Evolutionary conservation across 2,797 vertebrate genomes (phyloP).

Genomic region (Urophycis tenuis): DNA sequence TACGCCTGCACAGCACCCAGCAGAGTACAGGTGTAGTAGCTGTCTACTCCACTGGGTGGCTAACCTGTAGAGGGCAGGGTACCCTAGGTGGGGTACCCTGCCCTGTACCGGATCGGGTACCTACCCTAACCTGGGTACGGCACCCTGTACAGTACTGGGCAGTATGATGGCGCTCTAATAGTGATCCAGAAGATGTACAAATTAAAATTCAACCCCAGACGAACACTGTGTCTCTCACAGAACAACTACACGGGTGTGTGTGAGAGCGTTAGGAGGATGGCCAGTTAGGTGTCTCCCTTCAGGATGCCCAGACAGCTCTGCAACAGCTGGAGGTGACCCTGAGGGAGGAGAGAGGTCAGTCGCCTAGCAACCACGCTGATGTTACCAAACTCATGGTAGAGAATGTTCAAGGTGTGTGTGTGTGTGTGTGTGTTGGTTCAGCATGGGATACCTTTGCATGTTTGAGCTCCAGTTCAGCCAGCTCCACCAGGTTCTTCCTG

Average conservation of each 20-base stretch:
- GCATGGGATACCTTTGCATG: conserved; percentile 88
- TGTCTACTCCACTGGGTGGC: not conserved
- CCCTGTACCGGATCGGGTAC: not conserved
- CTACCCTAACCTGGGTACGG: too few species aligned
- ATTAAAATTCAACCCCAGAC: not conserved
- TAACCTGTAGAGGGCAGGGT: not conserved
- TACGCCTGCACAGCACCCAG: not conserved
- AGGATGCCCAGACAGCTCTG: conserved; percentile 93
- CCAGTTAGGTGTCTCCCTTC: conserved; percentile 89
- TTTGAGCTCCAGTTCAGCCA: conserved; percentile 97
- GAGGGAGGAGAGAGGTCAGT: conserved; percentile 34
- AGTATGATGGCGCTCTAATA: not conserved
- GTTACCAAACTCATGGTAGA: not conserved
- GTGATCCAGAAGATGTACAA: not conserved
- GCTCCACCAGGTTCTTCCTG: conserved; percentile 97
- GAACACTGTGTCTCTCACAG: not conserved
- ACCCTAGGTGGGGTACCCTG: too few species aligned
- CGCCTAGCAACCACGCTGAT: not conserved
- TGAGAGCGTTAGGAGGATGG: conserved; percentile 51
- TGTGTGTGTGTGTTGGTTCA: too few species aligned
- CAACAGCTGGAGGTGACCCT: conserved; percentile 95
- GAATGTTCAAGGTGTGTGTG: too few species aligned
- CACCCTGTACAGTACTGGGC: not conserved
- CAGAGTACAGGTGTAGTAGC: not conserved
- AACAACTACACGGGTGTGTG: not conserved